phyloP scores from a whole-genome alignment of 2,797 vertebrate species.

The Acanthurus tractus region DNA sequence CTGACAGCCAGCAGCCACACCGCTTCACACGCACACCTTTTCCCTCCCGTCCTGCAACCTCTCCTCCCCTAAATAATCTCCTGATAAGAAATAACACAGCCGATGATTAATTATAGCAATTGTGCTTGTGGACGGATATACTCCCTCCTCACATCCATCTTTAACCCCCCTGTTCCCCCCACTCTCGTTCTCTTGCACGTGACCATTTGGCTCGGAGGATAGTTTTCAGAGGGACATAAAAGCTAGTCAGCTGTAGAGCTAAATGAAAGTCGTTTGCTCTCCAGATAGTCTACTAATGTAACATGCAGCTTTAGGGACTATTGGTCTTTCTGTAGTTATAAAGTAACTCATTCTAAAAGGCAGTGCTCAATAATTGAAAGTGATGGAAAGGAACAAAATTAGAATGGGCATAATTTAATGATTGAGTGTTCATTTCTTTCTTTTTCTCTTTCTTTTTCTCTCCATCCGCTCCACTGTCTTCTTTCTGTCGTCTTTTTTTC shows the following conservation, averaged over 20 bases:
- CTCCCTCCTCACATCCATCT: constrained; percentile 86
- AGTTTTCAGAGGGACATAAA: constrained; percentile 88
- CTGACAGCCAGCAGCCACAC: constrained; percentile 13
- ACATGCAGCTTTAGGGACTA: constrained; percentile 86
- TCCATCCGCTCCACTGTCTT: constrained; percentile 22
- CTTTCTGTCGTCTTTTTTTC: constrained; percentile 31
- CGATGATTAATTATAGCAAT: constrained; percentile 90
- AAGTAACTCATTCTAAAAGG: constrained; percentile 89
- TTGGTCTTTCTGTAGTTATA: constrained; percentile 90
- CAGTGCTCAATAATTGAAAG: constrained; percentile 91
- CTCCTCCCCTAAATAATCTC: constrained; percentile 78
- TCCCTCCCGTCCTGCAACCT: constrained; percentile 38
- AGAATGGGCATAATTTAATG: constrained; percentile 91
- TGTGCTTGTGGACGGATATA: constrained; percentile 88
- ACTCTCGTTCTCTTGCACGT: constrained; percentile 57
- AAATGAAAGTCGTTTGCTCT: constrained; percentile 91
- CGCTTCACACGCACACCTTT: constrained; percentile 32
- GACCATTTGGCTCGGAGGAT: constrained; percentile 83
- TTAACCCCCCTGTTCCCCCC: constrained; percentile 55
- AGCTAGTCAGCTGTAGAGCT: constrained; percentile 90
- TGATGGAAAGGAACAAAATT: constrained; percentile 88
- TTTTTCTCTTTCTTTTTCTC: constrained; percentile 29
- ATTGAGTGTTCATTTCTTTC: constrained; percentile 82
- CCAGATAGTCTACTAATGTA: constrained; percentile 87
- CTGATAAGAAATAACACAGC: constrained; percentile 83